Evolutionary conservation across 2,113 vertebrate species (phyloP), one percentile per base, ranked within the genome.

Genomic region (Tragelaphus imberbis): DNA sequence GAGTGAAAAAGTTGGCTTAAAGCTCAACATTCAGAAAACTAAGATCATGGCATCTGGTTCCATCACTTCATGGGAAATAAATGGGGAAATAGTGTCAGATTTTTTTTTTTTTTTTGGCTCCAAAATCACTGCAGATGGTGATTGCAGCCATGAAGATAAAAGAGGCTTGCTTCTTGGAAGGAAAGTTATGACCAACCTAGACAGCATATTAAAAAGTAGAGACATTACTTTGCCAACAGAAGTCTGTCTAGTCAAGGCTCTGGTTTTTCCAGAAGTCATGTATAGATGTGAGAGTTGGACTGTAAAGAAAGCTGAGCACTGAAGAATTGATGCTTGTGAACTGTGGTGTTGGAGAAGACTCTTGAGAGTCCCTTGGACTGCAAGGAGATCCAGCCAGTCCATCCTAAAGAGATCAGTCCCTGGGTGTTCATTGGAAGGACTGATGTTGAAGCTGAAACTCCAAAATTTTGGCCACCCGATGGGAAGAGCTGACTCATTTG

Each of bases 11-110:
- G 33, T n/a, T 68, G 65, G 16, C 65, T n/a, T 68, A 68, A 68
- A 10, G 4, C 33, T 68, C 16, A 19, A n/a, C 33, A n/a, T 19
- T 68, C 65, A 68, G 33, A n/a, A 68, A 68, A 19, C 2, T 0
- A n/a, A 68, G 33, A 36, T 68, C 33, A 21, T 68, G 65, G 8
- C 16, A 21, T n/a, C 65, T 1, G 0, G 16, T 68, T 4, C 3
- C 65, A 68, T 68, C 8, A 36, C 33, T 36, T 68, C 8, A 68
- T 68, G 33, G 65, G 0, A 68, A 36, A 68, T 36, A 68, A 16
- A 19, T 36, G 17, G 17, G 3, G 33, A 36, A 68, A 68, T 17
- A 68, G 8, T 68, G 33, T 49, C 49, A 49, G 33, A 19, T 33
- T 36, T 68, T 33, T 36, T 68, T 19, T 33, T 68, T 68, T 68